Percentiles rank a stretch among this genome's conserved stretches.
phyloP scores from a whole-genome alignment of 2,113 vertebrate genomes.

The Hipposideros armiger region DNA sequence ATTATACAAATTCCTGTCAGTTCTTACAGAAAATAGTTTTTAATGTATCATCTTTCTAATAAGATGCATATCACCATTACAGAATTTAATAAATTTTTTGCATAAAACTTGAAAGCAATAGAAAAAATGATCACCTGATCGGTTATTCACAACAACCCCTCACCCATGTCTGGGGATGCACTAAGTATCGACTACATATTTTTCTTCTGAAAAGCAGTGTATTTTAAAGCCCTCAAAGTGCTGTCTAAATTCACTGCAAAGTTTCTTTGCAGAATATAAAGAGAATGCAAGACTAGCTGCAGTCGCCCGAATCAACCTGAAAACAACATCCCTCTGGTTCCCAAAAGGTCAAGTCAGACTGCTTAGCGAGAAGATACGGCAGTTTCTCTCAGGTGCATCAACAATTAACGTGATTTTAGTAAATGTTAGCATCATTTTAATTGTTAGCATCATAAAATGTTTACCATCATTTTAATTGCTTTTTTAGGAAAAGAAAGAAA shows the following conservation, averaged over 20 bases:
- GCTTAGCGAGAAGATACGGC: neutral
- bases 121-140: slow-evolving; percentile 82
- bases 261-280: neutral
- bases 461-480: neutral
- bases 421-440: slow-evolving; percentile 26
- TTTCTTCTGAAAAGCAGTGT: slow-evolving; percentile 56
- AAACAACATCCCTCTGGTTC: slow-evolving; percentile 44
- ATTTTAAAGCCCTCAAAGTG: slow-evolving; percentile 68
- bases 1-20: slow-evolving; percentile 88
- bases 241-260: slow-evolving; percentile 2
- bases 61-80: slow-evolving; percentile 82
- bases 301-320: neutral
- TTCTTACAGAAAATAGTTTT: slow-evolving; percentile 88
- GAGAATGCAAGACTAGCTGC: slow-evolving; percentile 8
- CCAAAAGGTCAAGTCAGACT: neutral
- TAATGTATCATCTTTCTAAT: slow-evolving; percentile 78
- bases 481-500: neutral
- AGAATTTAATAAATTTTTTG: slow-evolving; percentile 78
- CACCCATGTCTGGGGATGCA: slow-evolving; percentile 12
- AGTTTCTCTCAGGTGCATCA: neutral
- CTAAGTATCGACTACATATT: neutral
- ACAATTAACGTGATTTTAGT: slow-evolving; percentile 43
- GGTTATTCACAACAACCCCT: slow-evolving; percentile 84
- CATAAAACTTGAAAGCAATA: slow-evolving; percentile 87
- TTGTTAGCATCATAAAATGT: no score